phyloP scores from a whole-genome alignment of 2,797 vertebrate genomes.

The Sebastes kiyomatsui region DNA sequence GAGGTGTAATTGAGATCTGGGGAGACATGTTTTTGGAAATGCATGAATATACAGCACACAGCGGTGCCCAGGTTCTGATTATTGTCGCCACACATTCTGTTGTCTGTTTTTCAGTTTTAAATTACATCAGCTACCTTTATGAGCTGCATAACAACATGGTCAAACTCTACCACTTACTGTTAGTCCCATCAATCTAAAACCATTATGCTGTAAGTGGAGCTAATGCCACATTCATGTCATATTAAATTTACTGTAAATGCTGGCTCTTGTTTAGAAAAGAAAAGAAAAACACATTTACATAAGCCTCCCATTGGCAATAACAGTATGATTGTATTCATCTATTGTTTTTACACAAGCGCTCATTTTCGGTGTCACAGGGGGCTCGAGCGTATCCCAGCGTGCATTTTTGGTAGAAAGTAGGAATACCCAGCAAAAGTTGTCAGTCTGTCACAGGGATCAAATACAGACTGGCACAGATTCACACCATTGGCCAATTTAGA shows the following conservation, averaged over 20 bases:
- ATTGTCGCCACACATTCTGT: background rate
- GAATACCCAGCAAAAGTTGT: conserved; percentile 4
- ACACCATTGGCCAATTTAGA: conserved; percentile 19
- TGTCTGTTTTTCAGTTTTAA: conserved; percentile 5
- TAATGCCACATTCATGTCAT: background rate
- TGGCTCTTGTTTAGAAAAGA: background rate
- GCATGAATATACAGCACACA: conserved; percentile 6
- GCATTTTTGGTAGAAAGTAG: background rate
- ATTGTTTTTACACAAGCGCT: background rate
- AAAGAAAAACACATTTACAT: background rate
- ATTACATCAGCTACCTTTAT: conserved; percentile 5
- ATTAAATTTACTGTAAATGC: conserved; percentile 14
- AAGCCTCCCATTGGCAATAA: background rate
- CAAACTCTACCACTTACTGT: background rate
- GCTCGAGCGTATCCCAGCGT: background rate
- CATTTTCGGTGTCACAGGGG: background rate
- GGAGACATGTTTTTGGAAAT: conserved; percentile 23
- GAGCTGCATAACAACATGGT: background rate
- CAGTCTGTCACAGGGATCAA: conserved; percentile 4
- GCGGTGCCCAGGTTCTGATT: background rate
- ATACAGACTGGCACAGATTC: conserved; percentile 14
- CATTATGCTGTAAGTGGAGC: background rate
- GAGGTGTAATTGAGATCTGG: conserved; percentile 33
- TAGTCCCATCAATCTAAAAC: conserved; percentile 2
- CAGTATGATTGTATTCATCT: background rate